A percentile compares a stretch with the other conserved stretches of the same genome.
Conservation (phyloP, 2,797 vertebrate species). For the Clarias laeviceps region DNA sequence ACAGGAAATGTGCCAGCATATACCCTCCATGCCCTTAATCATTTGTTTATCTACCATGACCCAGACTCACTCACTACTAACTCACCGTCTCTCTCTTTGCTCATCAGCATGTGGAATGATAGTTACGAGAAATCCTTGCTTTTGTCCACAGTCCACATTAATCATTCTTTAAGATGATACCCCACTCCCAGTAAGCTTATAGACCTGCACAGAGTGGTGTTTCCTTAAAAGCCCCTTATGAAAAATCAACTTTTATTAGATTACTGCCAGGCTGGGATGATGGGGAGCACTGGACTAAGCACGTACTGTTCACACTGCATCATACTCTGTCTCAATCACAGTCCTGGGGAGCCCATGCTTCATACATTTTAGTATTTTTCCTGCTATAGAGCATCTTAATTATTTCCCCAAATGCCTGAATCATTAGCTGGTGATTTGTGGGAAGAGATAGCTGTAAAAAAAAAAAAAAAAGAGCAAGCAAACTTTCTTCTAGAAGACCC, state of each 20-base stretch:
- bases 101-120: conserved; percentile 47
- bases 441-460: background rate
- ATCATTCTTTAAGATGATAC: conserved; percentile 55
- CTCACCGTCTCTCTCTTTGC: conserved; percentile 34
- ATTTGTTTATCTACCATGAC: conserved; percentile 34
- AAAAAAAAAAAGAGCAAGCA: background rate
- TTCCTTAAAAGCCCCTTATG: conserved; percentile 73
- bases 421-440: conserved; percentile 6
- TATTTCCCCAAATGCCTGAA: background rate
- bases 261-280: conserved; percentile 62
- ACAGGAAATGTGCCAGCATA: conserved; percentile 39
- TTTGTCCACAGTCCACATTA: conserved; percentile 45
- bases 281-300: conserved; percentile 33
- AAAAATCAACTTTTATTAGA: conserved; percentile 75
- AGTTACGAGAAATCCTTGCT: conserved; percentile 70
- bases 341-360: conserved; percentile 7
- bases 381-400: background rate
- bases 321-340: background rate
- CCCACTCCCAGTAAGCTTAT: conserved; percentile 54
- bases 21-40: conserved; percentile 35
- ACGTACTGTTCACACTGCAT: conserved; percentile 11
- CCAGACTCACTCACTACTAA: conserved; percentile 17
- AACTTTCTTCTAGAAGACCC: background rate
- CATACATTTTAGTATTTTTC: background rate
- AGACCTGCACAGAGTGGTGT: conserved; percentile 37